Percentiles rank a stretch among this genome's conserved stretches.
Evolutionary conservation across 2,113 vertebrate species (phyloP).

Genomic region (Solenodon paradoxus): DNA sequence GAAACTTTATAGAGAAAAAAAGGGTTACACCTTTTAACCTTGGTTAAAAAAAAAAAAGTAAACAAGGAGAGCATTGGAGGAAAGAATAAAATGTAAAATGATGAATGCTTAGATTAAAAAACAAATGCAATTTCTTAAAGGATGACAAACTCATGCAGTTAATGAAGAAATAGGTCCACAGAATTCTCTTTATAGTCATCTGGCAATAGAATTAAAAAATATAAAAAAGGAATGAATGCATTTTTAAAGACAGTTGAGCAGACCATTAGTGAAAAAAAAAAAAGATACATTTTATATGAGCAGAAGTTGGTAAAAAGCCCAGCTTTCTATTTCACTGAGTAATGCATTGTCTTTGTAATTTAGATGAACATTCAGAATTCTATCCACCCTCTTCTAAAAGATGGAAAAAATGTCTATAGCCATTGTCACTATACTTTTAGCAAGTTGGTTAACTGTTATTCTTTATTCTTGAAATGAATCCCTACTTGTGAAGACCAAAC

Average conservation of each 20-base stretch:
- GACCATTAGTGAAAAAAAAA: not conserved
- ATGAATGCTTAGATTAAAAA: too few relatives aligned
- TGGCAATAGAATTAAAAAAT: not conserved
- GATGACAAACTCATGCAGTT: not conserved
- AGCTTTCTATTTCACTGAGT: not conserved
- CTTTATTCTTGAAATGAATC: conserved; percentile 49
- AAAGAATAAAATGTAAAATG: not conserved
- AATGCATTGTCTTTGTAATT: not conserved
- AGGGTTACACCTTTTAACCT: conserved; percentile 59
- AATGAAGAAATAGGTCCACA: not conserved
- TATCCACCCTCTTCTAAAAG: not conserved
- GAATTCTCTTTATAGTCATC: not conserved
- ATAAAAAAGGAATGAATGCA: not conserved
- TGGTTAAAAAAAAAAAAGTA: not conserved
- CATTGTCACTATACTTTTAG: not conserved
- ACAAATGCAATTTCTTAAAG: not conserved
- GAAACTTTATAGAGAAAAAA: conserved; percentile 50
- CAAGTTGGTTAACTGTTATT: conserved; percentile 23
- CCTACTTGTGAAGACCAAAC: not conserved
- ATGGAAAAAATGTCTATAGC: not conserved
- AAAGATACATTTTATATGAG: not conserved
- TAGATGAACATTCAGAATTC: not conserved
- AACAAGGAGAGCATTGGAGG: conserved; percentile 5
- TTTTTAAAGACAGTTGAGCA: not conserved
- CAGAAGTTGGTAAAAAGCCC: not conserved